Conservation (phyloP, 2,797 vertebrate species). For the Microchirus variegatus region DNA sequence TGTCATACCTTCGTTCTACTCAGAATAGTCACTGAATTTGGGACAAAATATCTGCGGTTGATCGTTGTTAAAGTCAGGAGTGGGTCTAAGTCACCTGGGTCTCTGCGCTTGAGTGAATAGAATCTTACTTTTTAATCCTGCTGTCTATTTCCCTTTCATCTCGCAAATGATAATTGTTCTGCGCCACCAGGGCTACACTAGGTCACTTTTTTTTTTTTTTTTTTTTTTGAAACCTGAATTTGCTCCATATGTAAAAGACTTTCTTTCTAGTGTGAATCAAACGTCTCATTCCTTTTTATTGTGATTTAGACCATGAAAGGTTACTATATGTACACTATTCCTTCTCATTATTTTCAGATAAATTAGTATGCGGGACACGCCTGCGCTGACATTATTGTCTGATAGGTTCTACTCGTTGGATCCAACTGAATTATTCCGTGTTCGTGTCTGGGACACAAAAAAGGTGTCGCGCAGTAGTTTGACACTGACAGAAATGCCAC, state of each 20-base stretch:
- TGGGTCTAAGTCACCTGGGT: neutral
- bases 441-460: neutral
- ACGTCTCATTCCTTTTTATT: neutral
- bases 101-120: slow-evolving; percentile 12
- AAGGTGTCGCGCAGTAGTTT: neutral
- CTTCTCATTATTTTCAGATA: neutral
- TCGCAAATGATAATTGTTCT: slow-evolving; percentile 26
- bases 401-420: neutral
- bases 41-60: no score
- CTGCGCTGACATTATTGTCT: neutral
- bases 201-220: neutral
- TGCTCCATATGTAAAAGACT: neutral
- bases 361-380: neutral
- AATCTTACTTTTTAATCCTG: slow-evolving; percentile 8
- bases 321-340: neutral
- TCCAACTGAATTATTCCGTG: neutral
- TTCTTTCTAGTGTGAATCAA: neutral
- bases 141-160: slow-evolving; percentile 6
- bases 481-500: neutral
- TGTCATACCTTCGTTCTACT: no score
- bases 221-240: neutral
- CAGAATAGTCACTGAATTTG: no score
- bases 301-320: neutral
- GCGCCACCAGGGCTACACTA: slow-evolving; percentile 1
- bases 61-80: slow-evolving; percentile 12